Base-by-base conservation (phyloP, 2,797 vertebrate species). In the Salmo trutta region DNA sequence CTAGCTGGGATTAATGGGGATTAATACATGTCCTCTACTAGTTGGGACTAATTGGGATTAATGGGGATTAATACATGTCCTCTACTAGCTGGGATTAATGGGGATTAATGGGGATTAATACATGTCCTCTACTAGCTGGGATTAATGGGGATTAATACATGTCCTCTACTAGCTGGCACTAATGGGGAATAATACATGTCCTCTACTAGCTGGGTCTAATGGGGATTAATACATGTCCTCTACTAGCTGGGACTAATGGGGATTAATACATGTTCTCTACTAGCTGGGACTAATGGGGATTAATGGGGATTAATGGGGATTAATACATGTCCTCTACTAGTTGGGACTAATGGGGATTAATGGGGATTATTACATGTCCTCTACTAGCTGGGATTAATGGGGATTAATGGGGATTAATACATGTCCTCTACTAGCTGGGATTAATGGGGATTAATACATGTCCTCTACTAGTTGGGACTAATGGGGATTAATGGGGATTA, bases 21-120 rank as follows among this genome's bases (percentile, higher is more conserved):
- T n/a, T n/a, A n/a, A 29, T 29, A 29, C 27, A 29, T 29, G 27
- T 29, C 27, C 27, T 29, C 65, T 70, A 24, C 73, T 86, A 85
- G 82, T 77, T 79, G 78, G 4, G 27, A 14, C 64, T n/a, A n/a
- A n/a, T n/a, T n/a, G n/a, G n/a, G n/a, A n/a, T n/a, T 66, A 27
- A 15, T 15, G 64, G 12, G 27, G 64, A 66, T 31, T 31, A 1
- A 29, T 29, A 29, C 27, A 29, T 29, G 27, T 29, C 27, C 2
- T 29, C 65, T 70, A 24, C 73, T 86, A 85, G 82, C 78, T 79
- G n/a, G n/a, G n/a, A n/a, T n/a, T n/a, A n/a, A n/a, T n/a, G n/a
- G 78, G 4, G 27, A 14, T 27, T 66, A 27, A 15, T 15, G 64
- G 12, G 27, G 64, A 66, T 19, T 33, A 5, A 31, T 5, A 33